Evolutionary conservation across 2,888 invertebrate species (phyloP), one percentile per base, ranked within the genome.

Genomic region (Dione juno): DNA sequence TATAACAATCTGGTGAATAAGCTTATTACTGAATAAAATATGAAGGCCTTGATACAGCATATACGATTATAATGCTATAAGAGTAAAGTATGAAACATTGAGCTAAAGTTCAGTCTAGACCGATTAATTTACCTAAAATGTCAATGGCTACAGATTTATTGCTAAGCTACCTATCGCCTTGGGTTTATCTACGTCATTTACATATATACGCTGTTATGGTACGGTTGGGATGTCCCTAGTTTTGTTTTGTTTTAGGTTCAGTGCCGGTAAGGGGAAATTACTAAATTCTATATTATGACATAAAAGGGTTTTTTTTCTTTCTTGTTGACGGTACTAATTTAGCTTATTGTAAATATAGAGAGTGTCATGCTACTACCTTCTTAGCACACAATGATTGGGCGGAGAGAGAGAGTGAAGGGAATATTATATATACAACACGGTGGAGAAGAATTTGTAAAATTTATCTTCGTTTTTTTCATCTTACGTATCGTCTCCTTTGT

Each of bases 51-150:
- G 21, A n/a, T 43, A 43, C 16, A 54, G 35, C 54, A 28, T 43
- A 61, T 61, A 61, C n/a, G 43, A 45, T 61, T 28, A 61, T 61
- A 61, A 45, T n/a, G 28, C 28, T 45, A n/a, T 40, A 13, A 40
- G 48, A 37, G 37, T 64, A 37, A 64, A 64, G 48, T 50, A 64
- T 64, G 64, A 64, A 48, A 52, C 50, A 48, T 50, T 40, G 50
- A 50, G 48, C 50, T 64, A 64, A 50, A 64, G 64, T 64, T 64
- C 64, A 52, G 64, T 64, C 64, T 64, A 64, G 64, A 64, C 64
- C 64, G 50, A 64, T 64, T 64, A 64, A 50, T 64, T 64, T 52
- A 64, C 64, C 64, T 64, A 64, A 64, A 64, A 64, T 64, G 64
- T 64, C 64, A 64, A 64, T 64, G 50, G 37, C 13, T 37, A 21